Conservation (phyloP, 1,140 invertebrate genomes). For the Tetramorium simillimum region DNA sequence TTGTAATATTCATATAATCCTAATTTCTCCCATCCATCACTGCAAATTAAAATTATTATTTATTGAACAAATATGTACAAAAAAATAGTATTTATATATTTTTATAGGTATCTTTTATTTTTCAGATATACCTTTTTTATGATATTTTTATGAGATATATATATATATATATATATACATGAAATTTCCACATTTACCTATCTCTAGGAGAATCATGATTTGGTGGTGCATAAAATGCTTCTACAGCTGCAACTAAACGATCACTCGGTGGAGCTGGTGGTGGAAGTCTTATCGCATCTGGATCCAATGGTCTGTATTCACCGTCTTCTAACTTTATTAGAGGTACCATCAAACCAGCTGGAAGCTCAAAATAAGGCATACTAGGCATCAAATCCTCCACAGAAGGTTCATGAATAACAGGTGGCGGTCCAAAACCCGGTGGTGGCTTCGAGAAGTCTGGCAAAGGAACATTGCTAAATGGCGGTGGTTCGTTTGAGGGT, state of each 20-base stretch:
- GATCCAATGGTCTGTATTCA: conserved; percentile 95
- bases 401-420: conserved; percentile 83
- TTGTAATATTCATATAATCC: conserved; percentile 99
- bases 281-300: conserved; percentile 95
- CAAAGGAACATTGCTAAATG: conserved; percentile 86
- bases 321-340: conserved; percentile 97
- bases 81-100: not conserved
- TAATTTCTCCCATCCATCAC: conserved; percentile 99
- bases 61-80: not conserved
- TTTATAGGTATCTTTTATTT: not conserved
- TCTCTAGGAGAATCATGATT: conserved; percentile 97
- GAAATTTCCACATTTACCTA: conserved; percentile 87
- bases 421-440: conserved; percentile 90
- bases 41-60: conserved; percentile 78
- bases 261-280: conserved; percentile 97
- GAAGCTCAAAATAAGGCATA: conserved; percentile 98
- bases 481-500: conserved; percentile 77
- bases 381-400: conserved; percentile 93
- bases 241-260: conserved; percentile 95
- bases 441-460: conserved; percentile 95
- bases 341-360: conserved; percentile 97
- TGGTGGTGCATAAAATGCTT: conserved; percentile 97
- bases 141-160: not conserved
- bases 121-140: not conserved
- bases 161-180: conserved; percentile 1